Conservation (phyloP, 2,888 invertebrate species). For the Drosophila neutralis region DNA sequence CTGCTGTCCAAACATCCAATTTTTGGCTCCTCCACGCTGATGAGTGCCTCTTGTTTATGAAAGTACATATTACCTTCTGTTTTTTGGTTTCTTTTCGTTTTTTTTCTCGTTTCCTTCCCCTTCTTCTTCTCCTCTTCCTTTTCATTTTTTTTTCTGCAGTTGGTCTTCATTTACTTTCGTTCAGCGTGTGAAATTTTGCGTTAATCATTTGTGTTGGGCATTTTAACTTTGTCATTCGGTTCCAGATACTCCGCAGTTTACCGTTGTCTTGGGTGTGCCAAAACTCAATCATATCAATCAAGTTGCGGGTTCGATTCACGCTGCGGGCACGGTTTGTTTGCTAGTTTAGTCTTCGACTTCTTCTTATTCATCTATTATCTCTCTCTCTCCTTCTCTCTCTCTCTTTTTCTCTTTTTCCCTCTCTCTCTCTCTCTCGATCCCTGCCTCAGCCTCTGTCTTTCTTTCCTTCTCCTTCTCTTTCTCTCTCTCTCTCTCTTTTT, state of each 20-base stretch:
- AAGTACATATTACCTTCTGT: slow-evolving; percentile 25
- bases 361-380: no score
- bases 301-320: no score
- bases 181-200: slow-evolving; percentile 7
- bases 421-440: no score
- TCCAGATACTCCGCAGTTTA: not conserved
- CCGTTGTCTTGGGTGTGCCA: not conserved
- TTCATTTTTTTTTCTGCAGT: not conserved
- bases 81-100: not conserved
- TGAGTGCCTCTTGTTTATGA: slow-evolving; percentile 16
- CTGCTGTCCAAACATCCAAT: slow-evolving; percentile 28
- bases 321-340: no score
- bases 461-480: no score
- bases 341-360: no score
- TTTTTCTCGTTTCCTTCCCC: not conserved
- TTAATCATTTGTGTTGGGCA: not conserved
- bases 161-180: slow-evolving; percentile 8
- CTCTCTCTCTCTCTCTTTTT: no score
- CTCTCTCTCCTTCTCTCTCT: no score
- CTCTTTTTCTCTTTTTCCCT: no score
- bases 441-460: no score
- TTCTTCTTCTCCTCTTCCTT: not conserved
- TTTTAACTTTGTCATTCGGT: not conserved
- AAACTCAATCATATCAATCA: no score
- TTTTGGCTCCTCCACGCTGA: slow-evolving; percentile 22